These are phyloP conservation scores for Diplolepis rosae DNA, from an alignment of 2,888 invertebrate species.

Conservation along the genomic window DNA sequence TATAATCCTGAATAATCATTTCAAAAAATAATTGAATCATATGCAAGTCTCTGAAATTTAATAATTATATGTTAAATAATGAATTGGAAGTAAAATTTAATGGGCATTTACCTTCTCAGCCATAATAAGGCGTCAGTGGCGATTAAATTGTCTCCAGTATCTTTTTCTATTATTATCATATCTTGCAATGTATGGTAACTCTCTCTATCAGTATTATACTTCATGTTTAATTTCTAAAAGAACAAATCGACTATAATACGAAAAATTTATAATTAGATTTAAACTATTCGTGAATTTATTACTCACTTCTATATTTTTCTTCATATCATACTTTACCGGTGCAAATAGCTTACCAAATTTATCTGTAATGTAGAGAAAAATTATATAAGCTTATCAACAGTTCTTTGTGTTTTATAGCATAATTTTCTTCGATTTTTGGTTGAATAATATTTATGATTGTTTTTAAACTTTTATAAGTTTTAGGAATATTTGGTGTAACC, in stretches of 20 bases:
- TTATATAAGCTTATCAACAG: too few species aligned
- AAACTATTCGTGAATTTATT: not conserved
- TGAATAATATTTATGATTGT: too few species aligned
- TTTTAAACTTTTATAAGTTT: not conserved
- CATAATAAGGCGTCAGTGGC: slow-evolving; percentile 82
- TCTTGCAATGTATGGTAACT: slow-evolving; percentile 80
- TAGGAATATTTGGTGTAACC: not conserved
- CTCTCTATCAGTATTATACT: slow-evolving; percentile 76
- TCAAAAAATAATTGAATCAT: slow-evolving; percentile 79
- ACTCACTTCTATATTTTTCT: slow-evolving; percentile 84
- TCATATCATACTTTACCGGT: slow-evolving; percentile 85
- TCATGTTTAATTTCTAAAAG: slow-evolving; percentile 78
- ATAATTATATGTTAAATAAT: not conserved
- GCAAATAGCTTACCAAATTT: slow-evolving; percentile 83
- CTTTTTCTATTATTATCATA: slow-evolving; percentile 79
- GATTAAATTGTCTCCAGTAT: slow-evolving; percentile 72
- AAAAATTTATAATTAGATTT: slow-evolving; percentile 1
- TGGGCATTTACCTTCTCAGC: slow-evolving; percentile 80
- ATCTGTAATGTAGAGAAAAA: slow-evolving; percentile 78
- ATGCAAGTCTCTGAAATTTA: slow-evolving; percentile 77
- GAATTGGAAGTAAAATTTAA: not conserved
- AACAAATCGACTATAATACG: slow-evolving; percentile 27
- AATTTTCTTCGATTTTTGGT: not conserved
- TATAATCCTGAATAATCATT: slow-evolving; percentile 75
- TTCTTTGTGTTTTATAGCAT: not conserved